Conservation (phyloP, 2,113 vertebrate genomes). For the Butorides virescens region DNA sequence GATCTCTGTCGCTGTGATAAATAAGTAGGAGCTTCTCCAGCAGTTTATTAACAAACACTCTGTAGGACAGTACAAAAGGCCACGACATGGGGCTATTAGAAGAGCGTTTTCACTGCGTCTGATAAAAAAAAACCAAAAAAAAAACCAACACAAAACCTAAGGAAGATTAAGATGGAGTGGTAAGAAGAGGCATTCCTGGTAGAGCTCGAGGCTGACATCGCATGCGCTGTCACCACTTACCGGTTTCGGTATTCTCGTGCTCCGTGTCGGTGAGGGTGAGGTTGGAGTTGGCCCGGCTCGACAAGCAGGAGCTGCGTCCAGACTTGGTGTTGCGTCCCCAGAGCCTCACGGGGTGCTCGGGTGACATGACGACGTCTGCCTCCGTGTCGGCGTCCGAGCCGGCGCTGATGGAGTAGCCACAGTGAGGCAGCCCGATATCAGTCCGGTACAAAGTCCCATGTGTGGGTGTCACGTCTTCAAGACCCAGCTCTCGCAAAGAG, state of each 20-base stretch:
- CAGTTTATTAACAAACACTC: conserved; percentile 36
- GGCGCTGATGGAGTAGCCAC: conserved; percentile 87
- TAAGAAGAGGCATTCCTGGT: neutral
- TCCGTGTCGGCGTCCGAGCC: conserved; percentile 91
- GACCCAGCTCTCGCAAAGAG: conserved; percentile 88
- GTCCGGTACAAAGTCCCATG: conserved; percentile 87
- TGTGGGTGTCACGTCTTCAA: conserved; percentile 83
- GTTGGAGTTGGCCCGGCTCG: conserved; percentile 96
- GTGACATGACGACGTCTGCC: conserved; percentile 88
- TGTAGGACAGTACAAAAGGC: conserved; percentile 13
- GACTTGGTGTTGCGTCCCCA: conserved; percentile 93
- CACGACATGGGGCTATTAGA: neutral
- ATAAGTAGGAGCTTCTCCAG: conserved; percentile 38
- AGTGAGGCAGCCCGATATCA: conserved; percentile 88
- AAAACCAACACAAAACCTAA: neutral
- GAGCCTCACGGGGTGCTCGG: conserved; percentile 87
- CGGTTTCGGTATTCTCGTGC: conserved; percentile 94
- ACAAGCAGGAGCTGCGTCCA: conserved; percentile 94
- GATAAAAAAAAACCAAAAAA: neutral
- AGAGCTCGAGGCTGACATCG: neutral
- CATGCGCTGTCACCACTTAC: conserved; percentile 64
- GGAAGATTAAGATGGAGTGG: neutral
- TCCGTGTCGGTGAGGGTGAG: conserved; percentile 97
- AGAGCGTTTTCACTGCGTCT: conserved; percentile 38
- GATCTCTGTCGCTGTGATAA: conserved; percentile 7